Evolutionary conservation across 2,797 vertebrate genomes (phyloP).

Genomic region (Poeciliopsis gracilis): DNA sequence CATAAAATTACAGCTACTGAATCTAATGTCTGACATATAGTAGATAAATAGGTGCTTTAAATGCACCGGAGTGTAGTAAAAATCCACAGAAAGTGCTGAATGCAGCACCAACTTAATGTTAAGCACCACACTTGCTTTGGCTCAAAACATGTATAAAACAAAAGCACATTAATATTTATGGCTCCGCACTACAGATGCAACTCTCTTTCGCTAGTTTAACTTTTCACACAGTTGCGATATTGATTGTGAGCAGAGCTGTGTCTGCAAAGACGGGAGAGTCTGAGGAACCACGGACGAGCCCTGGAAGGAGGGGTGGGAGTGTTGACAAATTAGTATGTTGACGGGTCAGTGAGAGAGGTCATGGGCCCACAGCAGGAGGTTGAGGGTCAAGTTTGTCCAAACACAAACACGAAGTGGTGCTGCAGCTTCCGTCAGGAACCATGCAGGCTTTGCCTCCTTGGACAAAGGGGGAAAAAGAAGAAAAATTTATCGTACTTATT

Average conservation of each 20-base stretch:
- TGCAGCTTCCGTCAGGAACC: constrained; percentile 38
- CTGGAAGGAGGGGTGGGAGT: constrained; percentile 54
- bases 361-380: constrained; percentile 44
- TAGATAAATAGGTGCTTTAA: not conserved
- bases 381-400: constrained; percentile 68
- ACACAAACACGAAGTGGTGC: constrained; percentile 34
- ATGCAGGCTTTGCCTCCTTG: not conserved
- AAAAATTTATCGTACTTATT: not conserved
- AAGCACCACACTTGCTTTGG: constrained; percentile 54
- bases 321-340: constrained; percentile 72
- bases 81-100: constrained; percentile 42
- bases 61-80: constrained; percentile 5
- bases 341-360: constrained; percentile 70
- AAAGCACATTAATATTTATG: constrained; percentile 54
- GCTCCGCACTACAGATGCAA: constrained; percentile 10
- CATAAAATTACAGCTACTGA: not conserved
- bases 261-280: constrained; percentile 23
- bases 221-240: constrained; percentile 49
- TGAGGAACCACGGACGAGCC: not conserved
- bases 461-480: not conserved
- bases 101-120: constrained; percentile 35
- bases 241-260: constrained; percentile 31
- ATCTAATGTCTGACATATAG: not conserved
- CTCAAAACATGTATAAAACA: constrained; percentile 33
- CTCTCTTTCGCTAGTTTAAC: constrained; percentile 21